phyloP scores from a whole-genome alignment of 1,140 invertebrate genomes.

The Melitaea cinxia region DNA sequence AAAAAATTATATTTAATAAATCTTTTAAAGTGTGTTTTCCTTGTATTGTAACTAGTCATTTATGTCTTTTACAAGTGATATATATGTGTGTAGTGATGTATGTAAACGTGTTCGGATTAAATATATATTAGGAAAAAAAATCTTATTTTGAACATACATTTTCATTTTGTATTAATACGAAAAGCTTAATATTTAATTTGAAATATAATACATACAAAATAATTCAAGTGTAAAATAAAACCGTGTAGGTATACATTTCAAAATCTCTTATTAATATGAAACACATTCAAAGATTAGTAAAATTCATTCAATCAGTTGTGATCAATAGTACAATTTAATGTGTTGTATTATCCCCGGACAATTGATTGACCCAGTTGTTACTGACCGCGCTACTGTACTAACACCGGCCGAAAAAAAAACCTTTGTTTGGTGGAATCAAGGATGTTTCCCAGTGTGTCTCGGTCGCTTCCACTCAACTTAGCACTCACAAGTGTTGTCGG shows the following conservation, averaged over 20 bases:
- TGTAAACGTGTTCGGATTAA: too few species aligned
- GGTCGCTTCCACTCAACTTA: slow-evolving; percentile 65
- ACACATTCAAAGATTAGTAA: slow-evolving; percentile 26
- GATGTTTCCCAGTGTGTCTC: slow-evolving; percentile 58
- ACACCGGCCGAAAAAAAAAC: slow-evolving; percentile 43
- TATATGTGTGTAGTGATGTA: too few species aligned
- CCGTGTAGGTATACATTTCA: slow-evolving; percentile 31
- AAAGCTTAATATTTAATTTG: slow-evolving; percentile 7
- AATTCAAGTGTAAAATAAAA: slow-evolving; percentile 36
- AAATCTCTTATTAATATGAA: slow-evolving; percentile 38
- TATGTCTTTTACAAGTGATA: too few species aligned
- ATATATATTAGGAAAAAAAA: too few species aligned
- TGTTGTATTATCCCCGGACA: slow-evolving; percentile 54
- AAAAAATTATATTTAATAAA: too few species aligned
- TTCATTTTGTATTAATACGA: neutral
- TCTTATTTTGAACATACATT: neutral
- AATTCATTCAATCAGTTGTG: slow-evolving; percentile 35
- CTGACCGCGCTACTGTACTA: slow-evolving; percentile 61
- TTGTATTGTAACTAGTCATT: too few species aligned
- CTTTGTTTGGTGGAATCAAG: slow-evolving; percentile 53
- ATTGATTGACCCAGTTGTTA: slow-evolving; percentile 60
- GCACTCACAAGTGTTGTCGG: slow-evolving; percentile 46
- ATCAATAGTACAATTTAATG: slow-evolving; percentile 52
- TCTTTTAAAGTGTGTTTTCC: too few species aligned
- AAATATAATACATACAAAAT: slow-evolving; percentile 22